Evolutionary conservation across 2,797 vertebrate genomes (phyloP), one percentile per base, ranked within the genome.

Genomic region (Mareca penelope): DNA sequence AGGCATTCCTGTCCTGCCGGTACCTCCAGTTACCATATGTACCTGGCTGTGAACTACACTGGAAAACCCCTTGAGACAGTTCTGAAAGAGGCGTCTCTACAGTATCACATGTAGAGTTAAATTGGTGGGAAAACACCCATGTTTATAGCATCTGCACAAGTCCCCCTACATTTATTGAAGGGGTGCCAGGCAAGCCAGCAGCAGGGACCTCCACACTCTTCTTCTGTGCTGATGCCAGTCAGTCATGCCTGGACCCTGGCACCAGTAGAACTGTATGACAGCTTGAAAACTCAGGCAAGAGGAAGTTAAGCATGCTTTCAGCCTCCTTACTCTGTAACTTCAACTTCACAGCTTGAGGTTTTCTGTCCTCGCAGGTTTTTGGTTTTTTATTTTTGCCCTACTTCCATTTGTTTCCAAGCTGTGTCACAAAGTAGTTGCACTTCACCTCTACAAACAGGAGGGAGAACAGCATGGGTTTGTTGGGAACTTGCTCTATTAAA

Each of bases 171-270:
- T 82, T 78, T 40, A 85, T 7, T 3, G 33, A 8, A 16, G 24
- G 60, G 15, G 4, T 50, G 24, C 4, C 12, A 55, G 4, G 14
- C 15, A 12, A 53, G 48, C 48, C 35, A 37, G 17, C 26, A 70
- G 33, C 39, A 64, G 28, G 4, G 10, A 31, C 22, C 69, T 21
- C 21, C 28, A 67, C 52, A 63, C 1, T 4, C 26, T 11, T 4
- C 26, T 11, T 61, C 26, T 0, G 0, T 23, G 18, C 39, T 28
- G 2, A 19, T 35, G 9, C 60, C 2, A 5, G 31, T 28, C 39
- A 75, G 15, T 3, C 44, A 33, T 46, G 9, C 17, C 40, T 26
- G 15, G 37, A 75, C 12, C 12, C 29, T 46, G 23, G n/a, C 17
- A 55, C 2, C 10, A 26, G 1, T 3, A 63, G 11, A 15, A 63